Conservation (phyloP, 2,113 vertebrate genomes). For the Pluvialis apricaria region DNA sequence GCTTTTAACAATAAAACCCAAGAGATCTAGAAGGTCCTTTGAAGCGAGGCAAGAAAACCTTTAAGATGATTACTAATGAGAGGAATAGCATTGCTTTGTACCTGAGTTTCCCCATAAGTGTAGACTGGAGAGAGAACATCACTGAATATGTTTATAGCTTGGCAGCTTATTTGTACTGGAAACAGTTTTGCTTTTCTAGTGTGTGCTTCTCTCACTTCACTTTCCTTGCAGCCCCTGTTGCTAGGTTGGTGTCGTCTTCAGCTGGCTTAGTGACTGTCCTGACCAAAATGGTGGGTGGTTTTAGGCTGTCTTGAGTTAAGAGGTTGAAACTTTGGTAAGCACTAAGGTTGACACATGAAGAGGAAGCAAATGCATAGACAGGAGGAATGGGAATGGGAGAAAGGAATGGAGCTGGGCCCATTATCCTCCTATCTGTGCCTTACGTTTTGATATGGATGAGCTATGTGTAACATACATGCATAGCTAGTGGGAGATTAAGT, state of each 20-base stretch:
- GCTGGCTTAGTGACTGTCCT: neutral
- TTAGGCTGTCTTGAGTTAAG: neutral
- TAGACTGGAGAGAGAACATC: neutral
- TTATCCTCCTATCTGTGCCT: neutral
- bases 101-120: neutral
- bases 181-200: neutral
- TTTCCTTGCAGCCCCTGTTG: neutral
- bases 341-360: neutral
- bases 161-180: neutral
- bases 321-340: neutral
- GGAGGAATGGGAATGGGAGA: neutral
- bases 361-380: neutral
- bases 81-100: neutral
- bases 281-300: neutral
- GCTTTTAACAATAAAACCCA: neutral
- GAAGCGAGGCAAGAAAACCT: neutral
- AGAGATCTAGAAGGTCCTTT: neutral
- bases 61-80: neutral
- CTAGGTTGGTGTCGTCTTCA: fast-evolving
- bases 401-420: neutral
- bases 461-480: neutral
- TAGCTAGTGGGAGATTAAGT: neutral
- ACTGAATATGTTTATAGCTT: neutral
- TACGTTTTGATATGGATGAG: neutral
- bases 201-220: neutral